Percentiles rank a stretch among this genome's conserved stretches.
These are phyloP conservation scores for Fukomys damarensis DNA, from an alignment of 2,113 vertebrate genomes.

Conservation along the genomic window DNA sequence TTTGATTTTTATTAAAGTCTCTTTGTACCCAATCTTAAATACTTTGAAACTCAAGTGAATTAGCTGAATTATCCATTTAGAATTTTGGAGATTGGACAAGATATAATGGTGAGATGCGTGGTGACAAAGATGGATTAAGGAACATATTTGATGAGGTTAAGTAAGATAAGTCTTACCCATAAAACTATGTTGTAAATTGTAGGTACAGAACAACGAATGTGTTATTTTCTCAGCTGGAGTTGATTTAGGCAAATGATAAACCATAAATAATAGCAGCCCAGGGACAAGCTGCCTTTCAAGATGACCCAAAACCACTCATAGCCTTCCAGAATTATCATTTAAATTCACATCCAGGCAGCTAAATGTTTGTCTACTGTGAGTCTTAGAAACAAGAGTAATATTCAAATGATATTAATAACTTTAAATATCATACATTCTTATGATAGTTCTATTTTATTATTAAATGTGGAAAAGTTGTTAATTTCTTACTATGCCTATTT, in stretches of 20 bases:
- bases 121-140: background rate
- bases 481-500: background rate
- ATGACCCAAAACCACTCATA: background rate
- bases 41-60: background rate
- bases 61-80: background rate
- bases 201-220: background rate
- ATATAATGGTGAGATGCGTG: background rate
- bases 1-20: background rate
- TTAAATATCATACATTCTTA: background rate
- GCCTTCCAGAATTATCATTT: conserved; percentile 37
- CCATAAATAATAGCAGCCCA: background rate
- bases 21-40: background rate
- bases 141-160: conserved; percentile 7
- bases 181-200: background rate
- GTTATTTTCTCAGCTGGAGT: background rate
- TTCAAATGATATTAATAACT: conserved; percentile 29
- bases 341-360: background rate
- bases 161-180: background rate
- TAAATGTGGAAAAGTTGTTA: background rate
- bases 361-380: background rate
- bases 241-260: background rate
- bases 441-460: background rate
- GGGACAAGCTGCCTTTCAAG: conserved; percentile 3
- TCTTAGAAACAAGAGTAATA: background rate
- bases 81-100: background rate